Evolutionary conservation across 1,140 invertebrate species (phyloP).

Genomic region (Trichogramma pretiosum): DNA sequence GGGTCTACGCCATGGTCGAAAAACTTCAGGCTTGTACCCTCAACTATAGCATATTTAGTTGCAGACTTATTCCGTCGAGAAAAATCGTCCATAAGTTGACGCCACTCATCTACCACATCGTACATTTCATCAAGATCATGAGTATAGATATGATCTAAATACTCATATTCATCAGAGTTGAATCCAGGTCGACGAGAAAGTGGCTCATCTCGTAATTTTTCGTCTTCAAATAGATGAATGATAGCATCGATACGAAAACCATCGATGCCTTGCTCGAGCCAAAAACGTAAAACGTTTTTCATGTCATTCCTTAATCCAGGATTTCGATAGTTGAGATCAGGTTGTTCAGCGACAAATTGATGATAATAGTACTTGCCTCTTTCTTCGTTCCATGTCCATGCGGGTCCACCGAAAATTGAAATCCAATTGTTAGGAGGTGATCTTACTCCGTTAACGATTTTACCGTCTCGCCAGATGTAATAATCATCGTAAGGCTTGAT

Average conservation of each 20-base stretch:
- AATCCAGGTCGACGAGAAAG: too few species aligned
- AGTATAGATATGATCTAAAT: conserved; percentile 55
- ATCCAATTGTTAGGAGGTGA: conserved; percentile 36
- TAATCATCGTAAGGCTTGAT: conserved; percentile 56
- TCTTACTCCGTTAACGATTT: conserved; percentile 22
- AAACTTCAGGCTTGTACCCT: conserved; percentile 49
- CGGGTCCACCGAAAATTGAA: conserved; percentile 40
- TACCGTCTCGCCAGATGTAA: conserved; percentile 60
- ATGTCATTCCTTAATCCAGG: conserved; percentile 49
- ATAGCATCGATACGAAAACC: conserved; percentile 61
- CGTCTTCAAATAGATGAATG: conserved; percentile 48
- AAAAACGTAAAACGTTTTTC: conserved; percentile 50
- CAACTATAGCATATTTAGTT: too few species aligned
- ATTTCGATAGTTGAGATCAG: conserved; percentile 63
- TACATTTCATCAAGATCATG: conserved; percentile 52
- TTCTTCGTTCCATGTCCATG: conserved; percentile 49
- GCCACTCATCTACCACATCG: conserved; percentile 53
- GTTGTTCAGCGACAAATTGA: conserved; percentile 54
- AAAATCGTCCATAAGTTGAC: conserved; percentile 51
- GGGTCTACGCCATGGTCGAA: conserved; percentile 53
- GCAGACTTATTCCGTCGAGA: too few species aligned
- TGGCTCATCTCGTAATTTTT: conserved; percentile 50
- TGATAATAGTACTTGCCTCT: conserved; percentile 54
- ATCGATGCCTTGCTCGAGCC: conserved; percentile 58
- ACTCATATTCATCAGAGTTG: conserved; percentile 49